A percentile compares a stretch with the other conserved stretches of the same genome.
Conservation (phyloP, 2,113 vertebrate species). For the Physeter macrocephalus region DNA sequence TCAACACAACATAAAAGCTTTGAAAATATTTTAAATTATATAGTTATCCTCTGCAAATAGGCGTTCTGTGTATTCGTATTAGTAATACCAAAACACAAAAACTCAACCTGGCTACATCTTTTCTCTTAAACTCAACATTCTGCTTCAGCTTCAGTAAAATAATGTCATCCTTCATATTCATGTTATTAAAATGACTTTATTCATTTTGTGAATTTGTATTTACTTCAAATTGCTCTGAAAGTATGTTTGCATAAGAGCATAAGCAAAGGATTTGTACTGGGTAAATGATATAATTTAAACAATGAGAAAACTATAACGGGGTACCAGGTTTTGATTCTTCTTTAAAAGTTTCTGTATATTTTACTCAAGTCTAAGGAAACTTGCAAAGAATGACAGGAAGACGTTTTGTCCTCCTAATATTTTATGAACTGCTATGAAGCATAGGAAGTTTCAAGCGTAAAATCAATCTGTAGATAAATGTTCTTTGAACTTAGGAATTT, state of each 20-base stretch:
- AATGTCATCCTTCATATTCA: not conserved
- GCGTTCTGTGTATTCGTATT: not conserved
- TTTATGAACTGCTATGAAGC: conserved; percentile 19
- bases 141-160: not conserved
- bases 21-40: not conserved
- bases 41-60: not conserved
- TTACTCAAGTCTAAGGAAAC: conserved; percentile 2
- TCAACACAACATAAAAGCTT: not conserved
- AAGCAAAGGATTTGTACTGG: not conserved
- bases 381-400: not conserved
- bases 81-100: not conserved
- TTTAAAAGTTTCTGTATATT: not conserved
- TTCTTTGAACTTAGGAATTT: conserved; percentile 53
- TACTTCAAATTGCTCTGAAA: not conserved
- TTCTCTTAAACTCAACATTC: not conserved
- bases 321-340: not conserved
- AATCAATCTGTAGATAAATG: conserved; percentile 51
- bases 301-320: not conserved
- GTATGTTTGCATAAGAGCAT: not conserved
- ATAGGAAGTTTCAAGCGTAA: not conserved
- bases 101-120: not conserved
- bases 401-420: not conserved
- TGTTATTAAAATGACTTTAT: not conserved
- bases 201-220: not conserved
- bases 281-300: not conserved